A percentile compares a stretch with the other conserved stretches of the same genome.
phyloP scores from a whole-genome alignment of 2,888 invertebrate genomes.

The Aporophyla nigra region DNA sequence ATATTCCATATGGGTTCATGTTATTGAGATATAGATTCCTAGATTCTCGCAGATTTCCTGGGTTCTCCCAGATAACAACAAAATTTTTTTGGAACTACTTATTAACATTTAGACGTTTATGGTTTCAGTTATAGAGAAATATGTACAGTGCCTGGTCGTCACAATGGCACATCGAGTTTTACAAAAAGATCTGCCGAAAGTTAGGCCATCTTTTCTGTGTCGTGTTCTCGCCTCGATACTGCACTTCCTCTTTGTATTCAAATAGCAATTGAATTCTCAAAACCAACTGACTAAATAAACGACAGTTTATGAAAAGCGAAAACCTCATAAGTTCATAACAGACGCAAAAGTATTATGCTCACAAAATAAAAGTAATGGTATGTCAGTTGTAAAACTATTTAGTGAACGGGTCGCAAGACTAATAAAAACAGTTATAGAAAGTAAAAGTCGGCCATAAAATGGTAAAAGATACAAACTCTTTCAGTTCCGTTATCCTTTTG shows the following conservation, averaged over 20 bases:
- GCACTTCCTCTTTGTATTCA: not conserved
- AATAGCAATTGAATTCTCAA: conserved; percentile 6
- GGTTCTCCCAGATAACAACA: not conserved
- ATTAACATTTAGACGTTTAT: not conserved
- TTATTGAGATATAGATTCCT: conserved; percentile 9
- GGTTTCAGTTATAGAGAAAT: not conserved
- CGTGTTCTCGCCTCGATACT: conserved; percentile 1
- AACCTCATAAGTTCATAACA: conserved; percentile 36
- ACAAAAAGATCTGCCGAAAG: not conserved
- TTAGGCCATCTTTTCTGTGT: conserved; percentile 6
- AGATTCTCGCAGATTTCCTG: not conserved
- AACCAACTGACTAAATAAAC: conserved; percentile 22
- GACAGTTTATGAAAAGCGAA: conserved; percentile 37
- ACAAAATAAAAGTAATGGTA: conserved; percentile 46
- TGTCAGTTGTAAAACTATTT: conserved; percentile 56
- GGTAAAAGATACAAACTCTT: conserved; percentile 59
- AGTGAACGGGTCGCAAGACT: conserved; percentile 29
- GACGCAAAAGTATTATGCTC: conserved; percentile 17
- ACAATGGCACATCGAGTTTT: not conserved
- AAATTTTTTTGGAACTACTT: not conserved
- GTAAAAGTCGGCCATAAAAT: conserved; percentile 73
- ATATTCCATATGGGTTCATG: conserved; percentile 24
- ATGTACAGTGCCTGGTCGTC: not conserved
- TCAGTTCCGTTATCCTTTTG: conserved; percentile 70
- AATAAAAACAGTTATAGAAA: conserved; percentile 70